Percentiles rank a stretch among this genome's conserved stretches.
Evolutionary conservation across 2,797 vertebrate genomes (phyloP).

Genomic region (Miopithecus talapoin): DNA sequence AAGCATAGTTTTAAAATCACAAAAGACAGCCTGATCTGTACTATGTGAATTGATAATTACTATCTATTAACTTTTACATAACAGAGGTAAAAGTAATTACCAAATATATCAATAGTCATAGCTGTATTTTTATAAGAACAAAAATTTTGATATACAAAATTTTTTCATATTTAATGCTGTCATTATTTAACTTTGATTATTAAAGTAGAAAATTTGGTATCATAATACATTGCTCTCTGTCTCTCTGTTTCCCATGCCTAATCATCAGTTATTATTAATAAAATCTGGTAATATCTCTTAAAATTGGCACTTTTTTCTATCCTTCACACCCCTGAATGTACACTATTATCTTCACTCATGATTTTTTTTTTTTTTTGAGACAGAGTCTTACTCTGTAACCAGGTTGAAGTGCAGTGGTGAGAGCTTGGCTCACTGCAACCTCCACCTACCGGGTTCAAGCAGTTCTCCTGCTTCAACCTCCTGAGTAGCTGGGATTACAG

Average conservation of each 20-base stretch:
- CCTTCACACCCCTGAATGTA: neutral
- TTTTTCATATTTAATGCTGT: neutral
- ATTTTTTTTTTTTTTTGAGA: neutral
- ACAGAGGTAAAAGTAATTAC: neutral
- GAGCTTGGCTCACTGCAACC: no score
- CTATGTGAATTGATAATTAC: neutral
- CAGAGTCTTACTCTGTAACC: neutral
- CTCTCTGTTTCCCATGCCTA: neutral
- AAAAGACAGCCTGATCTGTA: neutral
- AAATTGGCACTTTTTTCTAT: neutral
- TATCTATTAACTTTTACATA: neutral
- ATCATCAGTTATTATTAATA: neutral
- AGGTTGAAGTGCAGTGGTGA: no score
- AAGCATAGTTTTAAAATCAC: neutral
- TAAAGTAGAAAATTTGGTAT: neutral
- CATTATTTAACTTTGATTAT: neutral
- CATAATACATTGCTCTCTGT: neutral
- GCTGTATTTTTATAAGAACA: neutral
- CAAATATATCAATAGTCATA: neutral
- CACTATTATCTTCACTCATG: neutral
- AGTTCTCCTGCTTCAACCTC: no score
- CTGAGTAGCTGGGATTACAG: no score
- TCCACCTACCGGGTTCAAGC: no score
- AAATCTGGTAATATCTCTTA: neutral
- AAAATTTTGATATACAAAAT: neutral